A percentile compares a stretch with the other conserved stretches of the same genome.
These are phyloP conservation scores for Theristus sp. DNA, from an alignment of 2,888 invertebrate genomes.

Conservation along the genomic window DNA sequence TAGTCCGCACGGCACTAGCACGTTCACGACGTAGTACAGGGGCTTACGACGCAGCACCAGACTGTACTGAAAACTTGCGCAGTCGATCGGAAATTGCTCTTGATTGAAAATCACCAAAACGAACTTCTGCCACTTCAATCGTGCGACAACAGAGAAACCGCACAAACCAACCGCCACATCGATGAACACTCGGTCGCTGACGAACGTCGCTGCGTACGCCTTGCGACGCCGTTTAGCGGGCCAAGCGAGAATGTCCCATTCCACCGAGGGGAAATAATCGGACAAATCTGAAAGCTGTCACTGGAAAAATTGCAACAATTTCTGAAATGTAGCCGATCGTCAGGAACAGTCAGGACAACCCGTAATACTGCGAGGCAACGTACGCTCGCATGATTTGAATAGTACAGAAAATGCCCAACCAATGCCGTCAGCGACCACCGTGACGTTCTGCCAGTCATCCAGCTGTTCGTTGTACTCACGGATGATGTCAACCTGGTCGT, in stretches of 20 bases:
- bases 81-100: too few species aligned
- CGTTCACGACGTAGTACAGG: conserved; percentile 33
- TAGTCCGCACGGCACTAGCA: conserved; percentile 36
- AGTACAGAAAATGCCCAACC: neutral
- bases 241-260: conserved; percentile 91
- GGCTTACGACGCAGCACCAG: conserved; percentile 30
- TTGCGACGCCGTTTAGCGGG: conserved; percentile 22
- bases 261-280: conserved; percentile 90
- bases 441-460: neutral
- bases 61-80: conserved; percentile 16
- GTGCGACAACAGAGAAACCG: too few species aligned
- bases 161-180: neutral
- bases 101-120: too few species aligned
- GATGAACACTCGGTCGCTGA: neutral
- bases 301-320: neutral
- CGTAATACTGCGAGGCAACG: too few species aligned
- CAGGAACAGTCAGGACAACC: too few species aligned
- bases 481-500: neutral
- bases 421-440: neutral
- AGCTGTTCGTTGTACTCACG: neutral
- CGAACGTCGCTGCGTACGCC: neutral
- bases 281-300: conserved; percentile 41
- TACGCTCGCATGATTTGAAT: too few species aligned
- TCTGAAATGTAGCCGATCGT: too few species aligned
- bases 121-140: too few species aligned